phyloP scores from a whole-genome alignment of 2,888 invertebrate species.

The Taphrorychus bicolor region DNA sequence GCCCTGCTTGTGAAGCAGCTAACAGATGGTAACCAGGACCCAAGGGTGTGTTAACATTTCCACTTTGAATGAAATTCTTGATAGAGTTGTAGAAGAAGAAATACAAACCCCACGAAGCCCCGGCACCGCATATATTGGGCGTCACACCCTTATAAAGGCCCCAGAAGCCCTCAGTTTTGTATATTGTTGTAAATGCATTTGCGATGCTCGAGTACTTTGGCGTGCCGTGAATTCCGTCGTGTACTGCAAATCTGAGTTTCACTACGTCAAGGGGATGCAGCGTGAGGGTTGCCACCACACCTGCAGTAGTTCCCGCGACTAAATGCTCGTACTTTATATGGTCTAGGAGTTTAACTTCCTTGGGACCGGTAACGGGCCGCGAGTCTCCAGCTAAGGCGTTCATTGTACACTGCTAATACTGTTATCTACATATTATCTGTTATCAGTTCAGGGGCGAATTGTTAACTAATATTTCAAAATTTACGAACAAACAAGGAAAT shows the following conservation, averaged over 20 bases:
- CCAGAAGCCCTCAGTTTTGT: conserved; percentile 82
- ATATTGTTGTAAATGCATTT: conserved; percentile 84
- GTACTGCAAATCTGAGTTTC: conserved; percentile 98
- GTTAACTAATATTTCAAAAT: too few relatives aligned
- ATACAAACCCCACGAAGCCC: conserved; percentile 97
- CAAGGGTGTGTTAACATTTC: conserved; percentile 78
- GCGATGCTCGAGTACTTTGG: conserved; percentile 87
- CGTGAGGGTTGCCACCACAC: conserved; percentile 90
- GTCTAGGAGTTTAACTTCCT: conserved; percentile 56
- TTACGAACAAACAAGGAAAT: too few relatives aligned
- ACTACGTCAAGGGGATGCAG: conserved; percentile 97
- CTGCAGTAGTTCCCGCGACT: conserved; percentile 94
- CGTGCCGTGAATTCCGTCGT: conserved; percentile 81
- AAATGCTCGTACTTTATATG: conserved; percentile 92
- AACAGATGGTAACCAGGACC: conserved; percentile 86
- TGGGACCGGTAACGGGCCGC: background rate
- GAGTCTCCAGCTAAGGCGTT: conserved; percentile 24
- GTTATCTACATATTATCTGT: conserved; percentile 12
- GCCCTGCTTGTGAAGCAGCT: conserved; percentile 89
- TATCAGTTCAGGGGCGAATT: conserved; percentile 2
- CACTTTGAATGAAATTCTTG: conserved; percentile 88
- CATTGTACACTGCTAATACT: conserved; percentile 13
- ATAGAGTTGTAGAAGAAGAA: conserved; percentile 95
- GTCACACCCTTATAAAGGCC: conserved; percentile 97
- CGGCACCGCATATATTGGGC: conserved; percentile 96